These are phyloP conservation scores for Neosilurus mollespiculum DNA, from an alignment of 2,797 vertebrate genomes.

Conservation along the genomic window DNA sequence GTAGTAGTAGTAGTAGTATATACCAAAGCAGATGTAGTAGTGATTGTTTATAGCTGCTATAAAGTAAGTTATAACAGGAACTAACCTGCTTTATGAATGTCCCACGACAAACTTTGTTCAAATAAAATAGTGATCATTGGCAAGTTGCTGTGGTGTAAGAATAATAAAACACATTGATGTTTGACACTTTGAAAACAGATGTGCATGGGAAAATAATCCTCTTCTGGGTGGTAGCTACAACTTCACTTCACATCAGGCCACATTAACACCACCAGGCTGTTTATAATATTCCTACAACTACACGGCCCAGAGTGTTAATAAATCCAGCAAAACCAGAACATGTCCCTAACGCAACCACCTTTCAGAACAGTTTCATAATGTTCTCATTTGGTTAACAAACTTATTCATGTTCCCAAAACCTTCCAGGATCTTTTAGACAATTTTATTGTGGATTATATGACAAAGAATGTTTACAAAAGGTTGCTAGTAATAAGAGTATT, in stretches of 20 bases:
- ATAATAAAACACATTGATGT: background rate
- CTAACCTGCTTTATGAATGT: background rate
- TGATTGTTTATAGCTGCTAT: background rate
- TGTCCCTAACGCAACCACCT: background rate
- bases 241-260: background rate
- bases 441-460: background rate
- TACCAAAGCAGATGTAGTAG: no score
- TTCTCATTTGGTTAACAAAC: background rate
- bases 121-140: no score
- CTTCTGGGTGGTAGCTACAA: no score
- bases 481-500: background rate
- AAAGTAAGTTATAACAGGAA: background rate
- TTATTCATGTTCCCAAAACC: background rate
- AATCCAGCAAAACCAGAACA: background rate
- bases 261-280: background rate
- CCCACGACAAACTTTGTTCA: no score
- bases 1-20: no score
- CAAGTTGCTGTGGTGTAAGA: background rate
- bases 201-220: background rate
- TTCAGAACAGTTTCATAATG: background rate
- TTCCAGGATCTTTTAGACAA: background rate
- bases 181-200: background rate
- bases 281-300: background rate
- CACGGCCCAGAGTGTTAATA: background rate
- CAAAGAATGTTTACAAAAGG: background rate